Evolutionary conservation across 2,888 invertebrate species (phyloP).

Genomic region (Acronicta aceris): DNA sequence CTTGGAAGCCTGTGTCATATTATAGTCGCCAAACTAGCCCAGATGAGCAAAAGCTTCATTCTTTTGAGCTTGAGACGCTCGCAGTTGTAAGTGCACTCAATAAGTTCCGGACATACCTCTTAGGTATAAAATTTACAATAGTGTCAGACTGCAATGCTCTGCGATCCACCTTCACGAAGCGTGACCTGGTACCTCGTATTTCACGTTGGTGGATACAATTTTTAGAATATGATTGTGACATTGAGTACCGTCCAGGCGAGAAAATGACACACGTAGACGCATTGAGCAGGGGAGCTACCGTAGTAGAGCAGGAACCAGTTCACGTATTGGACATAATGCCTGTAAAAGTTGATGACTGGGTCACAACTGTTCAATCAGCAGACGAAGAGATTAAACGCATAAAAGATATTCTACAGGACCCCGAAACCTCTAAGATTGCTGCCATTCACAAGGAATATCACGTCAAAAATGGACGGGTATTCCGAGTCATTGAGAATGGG

Average conservation of each 20-base stretch:
- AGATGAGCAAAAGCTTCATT: constrained; percentile 39
- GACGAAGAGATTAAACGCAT: constrained; percentile 40
- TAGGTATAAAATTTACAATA: constrained; percentile 6
- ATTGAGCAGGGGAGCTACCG: constrained; percentile 41
- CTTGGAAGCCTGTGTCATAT: neutral
- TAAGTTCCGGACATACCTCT: constrained; percentile 40
- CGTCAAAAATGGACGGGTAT: constrained; percentile 40
- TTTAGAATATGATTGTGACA: constrained; percentile 56
- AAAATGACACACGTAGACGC: constrained; percentile 59
- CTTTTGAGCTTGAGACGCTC: constrained; percentile 47
- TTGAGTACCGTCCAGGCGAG: constrained; percentile 55
- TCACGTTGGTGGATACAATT: constrained; percentile 61
- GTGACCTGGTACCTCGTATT: constrained; percentile 41
- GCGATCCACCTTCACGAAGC: constrained; percentile 4
- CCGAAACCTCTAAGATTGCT: constrained; percentile 6
- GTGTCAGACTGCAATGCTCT: neutral
- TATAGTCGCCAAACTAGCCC: constrained; percentile 2
- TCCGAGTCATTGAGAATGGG: constrained; percentile 11
- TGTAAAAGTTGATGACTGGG: constrained; percentile 27
- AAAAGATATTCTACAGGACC: constrained; percentile 27
- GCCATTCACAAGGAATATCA: constrained; percentile 45
- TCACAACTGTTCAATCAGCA: constrained; percentile 31
- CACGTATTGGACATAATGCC: neutral
- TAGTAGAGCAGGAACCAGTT: neutral
- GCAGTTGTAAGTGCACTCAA: constrained; percentile 46